A percentile compares a stretch with the other conserved stretches of the same genome.
Evolutionary conservation across 1,140 invertebrate genomes (phyloP).

Genomic region (Hermetia illucens): DNA sequence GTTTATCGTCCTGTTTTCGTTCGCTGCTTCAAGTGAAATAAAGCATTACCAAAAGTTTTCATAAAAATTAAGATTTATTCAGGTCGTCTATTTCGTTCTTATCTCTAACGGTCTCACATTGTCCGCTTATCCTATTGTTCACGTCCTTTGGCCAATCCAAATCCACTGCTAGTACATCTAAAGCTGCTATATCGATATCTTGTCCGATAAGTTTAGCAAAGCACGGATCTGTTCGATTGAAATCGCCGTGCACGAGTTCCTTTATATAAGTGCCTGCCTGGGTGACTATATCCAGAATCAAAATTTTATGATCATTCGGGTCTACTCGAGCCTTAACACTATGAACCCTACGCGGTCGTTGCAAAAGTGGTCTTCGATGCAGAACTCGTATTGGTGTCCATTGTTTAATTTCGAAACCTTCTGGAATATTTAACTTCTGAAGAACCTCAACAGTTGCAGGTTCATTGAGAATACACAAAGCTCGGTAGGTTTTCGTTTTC

Average conservation of each 20-base stretch:
- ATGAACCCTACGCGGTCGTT: slow-evolving; percentile 47
- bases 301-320: slow-evolving; percentile 35
- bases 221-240: slow-evolving; percentile 68
- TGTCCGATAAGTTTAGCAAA: slow-evolving; percentile 36
- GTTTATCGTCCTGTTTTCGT: too few relatives aligned
- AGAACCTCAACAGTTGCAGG: slow-evolving; percentile 37
- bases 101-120: too few relatives aligned
- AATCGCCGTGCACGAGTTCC: slow-evolving; percentile 93
- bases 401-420: slow-evolving; percentile 44
- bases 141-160: slow-evolving; percentile 45
- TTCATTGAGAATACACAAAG: slow-evolving; percentile 46
- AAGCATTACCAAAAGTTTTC: too few relatives aligned
- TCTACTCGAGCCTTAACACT: slow-evolving; percentile 37
- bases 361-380: slow-evolving; percentile 59
- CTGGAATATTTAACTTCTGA: slow-evolving; percentile 35
- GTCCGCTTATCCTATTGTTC: slow-evolving; percentile 18
- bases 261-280: slow-evolving; percentile 95
- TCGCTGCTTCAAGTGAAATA: too few relatives aligned
- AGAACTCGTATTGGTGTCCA: slow-evolving; percentile 74
- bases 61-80: too few relatives aligned
- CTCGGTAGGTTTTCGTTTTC: slow-evolving; percentile 73
- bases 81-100: too few relatives aligned
- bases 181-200: slow-evolving; percentile 58
- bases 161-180: slow-evolving; percentile 54
- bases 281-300: slow-evolving; percentile 58